Conservation (phyloP, 2,113 vertebrate genomes). For the Strigops habroptila region DNA sequence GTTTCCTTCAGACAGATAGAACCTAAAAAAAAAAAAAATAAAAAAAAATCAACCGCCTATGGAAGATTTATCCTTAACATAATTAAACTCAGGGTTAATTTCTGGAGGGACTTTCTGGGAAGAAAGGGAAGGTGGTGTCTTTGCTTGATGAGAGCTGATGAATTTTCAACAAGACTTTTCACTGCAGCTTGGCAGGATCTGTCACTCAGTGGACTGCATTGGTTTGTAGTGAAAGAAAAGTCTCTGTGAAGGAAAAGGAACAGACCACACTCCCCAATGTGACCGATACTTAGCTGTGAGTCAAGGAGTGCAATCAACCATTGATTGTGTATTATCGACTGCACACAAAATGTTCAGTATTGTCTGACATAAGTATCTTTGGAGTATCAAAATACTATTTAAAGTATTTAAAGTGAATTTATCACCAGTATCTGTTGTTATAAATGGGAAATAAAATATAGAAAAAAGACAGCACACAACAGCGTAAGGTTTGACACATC, state of each 20-base stretch:
- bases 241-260: neutral
- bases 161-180: neutral
- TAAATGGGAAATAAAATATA: accelerated
- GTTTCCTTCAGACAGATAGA: neutral
- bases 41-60: neutral
- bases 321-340: neutral
- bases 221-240: neutral
- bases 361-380: neutral
- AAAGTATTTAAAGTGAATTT: neutral
- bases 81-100: neutral
- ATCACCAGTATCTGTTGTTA: neutral
- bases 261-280: neutral
- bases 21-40: neutral
- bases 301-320: neutral
- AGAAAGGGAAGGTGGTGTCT: neutral
- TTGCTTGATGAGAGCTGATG: neutral
- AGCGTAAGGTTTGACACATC: neutral
- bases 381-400: neutral
- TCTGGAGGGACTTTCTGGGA: neutral
- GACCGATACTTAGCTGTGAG: neutral
- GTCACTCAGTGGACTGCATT: neutral
- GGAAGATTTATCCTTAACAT: neutral
- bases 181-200: neutral
- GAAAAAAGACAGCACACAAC: neutral
- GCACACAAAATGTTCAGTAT: neutral